Conservation (phyloP, 2,888 invertebrate genomes). For the Bellardia bayeri region DNA sequence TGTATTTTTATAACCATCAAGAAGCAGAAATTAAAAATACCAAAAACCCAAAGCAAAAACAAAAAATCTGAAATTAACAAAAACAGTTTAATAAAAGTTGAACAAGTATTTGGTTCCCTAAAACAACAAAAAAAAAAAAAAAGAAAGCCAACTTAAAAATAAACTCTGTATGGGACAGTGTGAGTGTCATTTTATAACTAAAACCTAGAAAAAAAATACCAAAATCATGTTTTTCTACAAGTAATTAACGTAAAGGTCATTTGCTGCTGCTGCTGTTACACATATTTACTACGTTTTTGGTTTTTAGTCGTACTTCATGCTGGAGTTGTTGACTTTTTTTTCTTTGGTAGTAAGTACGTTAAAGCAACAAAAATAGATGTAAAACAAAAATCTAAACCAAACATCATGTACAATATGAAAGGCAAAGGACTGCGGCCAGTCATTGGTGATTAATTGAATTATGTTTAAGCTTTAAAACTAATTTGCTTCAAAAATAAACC, state of each 20-base stretch:
- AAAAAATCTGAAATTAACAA: constrained; percentile 18
- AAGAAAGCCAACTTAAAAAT: constrained; percentile 5
- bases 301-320: background rate
- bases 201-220: constrained; percentile 1
- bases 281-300: background rate
- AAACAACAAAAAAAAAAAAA: background rate
- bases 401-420: background rate
- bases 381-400: constrained; percentile 23
- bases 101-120: constrained; percentile 16
- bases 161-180: constrained; percentile 27
- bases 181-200: constrained; percentile 39
- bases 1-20: constrained; percentile 41
- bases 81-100: constrained; percentile 55
- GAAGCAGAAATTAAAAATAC: constrained; percentile 10
- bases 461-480: too few relatives aligned
- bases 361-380: constrained; percentile 13
- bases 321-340: constrained; percentile 16
- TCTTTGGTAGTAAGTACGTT: constrained; percentile 4
- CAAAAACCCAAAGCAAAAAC: background rate
- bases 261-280: constrained; percentile 30
- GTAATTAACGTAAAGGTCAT: constrained; percentile 71
- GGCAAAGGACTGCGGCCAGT: constrained; percentile 8
- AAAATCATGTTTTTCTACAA: constrained; percentile 48
- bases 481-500: too few relatives aligned
- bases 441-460: too few relatives aligned